phyloP scores from a whole-genome alignment of 2,797 vertebrate species.

The Oryzias sinensis region DNA sequence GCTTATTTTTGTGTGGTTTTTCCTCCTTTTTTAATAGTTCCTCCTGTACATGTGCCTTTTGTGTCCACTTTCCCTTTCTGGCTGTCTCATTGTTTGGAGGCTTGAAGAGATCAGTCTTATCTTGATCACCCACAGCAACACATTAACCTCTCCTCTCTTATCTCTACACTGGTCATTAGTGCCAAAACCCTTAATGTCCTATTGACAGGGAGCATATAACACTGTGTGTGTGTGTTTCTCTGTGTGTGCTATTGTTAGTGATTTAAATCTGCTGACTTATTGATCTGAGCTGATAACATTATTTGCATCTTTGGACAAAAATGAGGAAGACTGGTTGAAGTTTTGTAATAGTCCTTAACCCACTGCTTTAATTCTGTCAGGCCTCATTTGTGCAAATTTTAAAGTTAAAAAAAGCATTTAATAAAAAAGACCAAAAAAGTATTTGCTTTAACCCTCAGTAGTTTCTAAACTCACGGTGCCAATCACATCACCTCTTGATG shows the following conservation, averaged over 20 bases:
- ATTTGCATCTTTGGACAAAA: conserved; percentile 42
- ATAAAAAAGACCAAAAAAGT: too few relatives aligned
- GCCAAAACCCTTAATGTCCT: conserved; percentile 75
- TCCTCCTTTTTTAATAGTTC: conserved; percentile 1
- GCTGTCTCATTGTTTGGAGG: conserved; percentile 64
- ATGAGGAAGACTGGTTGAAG: background rate
- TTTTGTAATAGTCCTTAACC: too few relatives aligned
- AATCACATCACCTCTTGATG: too few relatives aligned
- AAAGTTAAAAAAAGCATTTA: too few relatives aligned
- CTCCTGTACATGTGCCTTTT: background rate
- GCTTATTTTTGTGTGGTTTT: conserved; percentile 18
- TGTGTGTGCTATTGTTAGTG: conserved; percentile 61
- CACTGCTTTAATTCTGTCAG: too few relatives aligned
- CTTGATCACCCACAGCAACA: conserved; percentile 77
- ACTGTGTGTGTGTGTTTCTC: conserved; percentile 28
- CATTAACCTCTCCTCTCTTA: conserved; percentile 79
- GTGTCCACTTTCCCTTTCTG: conserved; percentile 35
- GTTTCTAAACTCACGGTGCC: too few relatives aligned
- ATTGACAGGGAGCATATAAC: conserved; percentile 69
- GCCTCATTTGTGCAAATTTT: too few relatives aligned
- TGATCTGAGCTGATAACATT: conserved; percentile 70
- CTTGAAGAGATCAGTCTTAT: conserved; percentile 72
- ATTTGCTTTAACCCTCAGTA: too few relatives aligned
- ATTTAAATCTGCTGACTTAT: conserved; percentile 74
- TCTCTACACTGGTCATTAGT: conserved; percentile 78